Evolutionary conservation across 2,888 invertebrate species (phyloP), one percentile per base, ranked within the genome.

Genomic region (Sepiola atlantica): DNA sequence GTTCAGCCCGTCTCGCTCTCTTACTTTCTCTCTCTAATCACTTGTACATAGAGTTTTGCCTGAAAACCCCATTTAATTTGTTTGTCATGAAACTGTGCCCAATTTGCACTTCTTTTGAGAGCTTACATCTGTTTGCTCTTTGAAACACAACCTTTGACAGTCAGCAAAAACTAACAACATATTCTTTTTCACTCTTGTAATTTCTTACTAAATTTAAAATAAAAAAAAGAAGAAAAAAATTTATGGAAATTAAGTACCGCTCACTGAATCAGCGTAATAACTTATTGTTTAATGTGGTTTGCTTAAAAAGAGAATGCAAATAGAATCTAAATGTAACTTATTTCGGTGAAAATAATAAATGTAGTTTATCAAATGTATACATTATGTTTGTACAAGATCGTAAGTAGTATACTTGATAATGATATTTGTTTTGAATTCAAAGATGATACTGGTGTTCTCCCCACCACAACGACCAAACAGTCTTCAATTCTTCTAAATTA

Each of bases 21-120:
- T 21, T 12, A 8, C 28, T n/a, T 14, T n/a, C 16, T n/a, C n/a
- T n/a, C 77, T 14, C n/a, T 12, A n/a, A 77, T 77, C n/a, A 77
- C 77, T 77, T 77, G 77, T 77, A 77, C n/a, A 77, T 77, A 77
- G 77, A 77, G 77, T 77, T 77, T 77, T 77, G 77, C 77, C n/a
- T 77, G n/a, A 77, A 77, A 77, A 28, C 28, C n/a, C n/a, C n/a
- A 77, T 77, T n/a, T 77, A 77, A n/a, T 77, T n/a, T 77, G 77
- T 77, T n/a, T 77, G 77, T 77, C 77, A 77, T 77, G n/a, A 77
- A 77, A 77, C 77, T 77, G 77, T 77, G n/a, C 77, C n/a, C 77
- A n/a, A 77, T n/a, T 77, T 77, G 77, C 77, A 77, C 77, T 77
- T 77, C n/a, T 77, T n/a, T 77, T 77, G 77, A 77, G n/a, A 77